phyloP scores from a whole-genome alignment of 2,888 invertebrate genomes.

The Tromatobia lineatoria region DNA sequence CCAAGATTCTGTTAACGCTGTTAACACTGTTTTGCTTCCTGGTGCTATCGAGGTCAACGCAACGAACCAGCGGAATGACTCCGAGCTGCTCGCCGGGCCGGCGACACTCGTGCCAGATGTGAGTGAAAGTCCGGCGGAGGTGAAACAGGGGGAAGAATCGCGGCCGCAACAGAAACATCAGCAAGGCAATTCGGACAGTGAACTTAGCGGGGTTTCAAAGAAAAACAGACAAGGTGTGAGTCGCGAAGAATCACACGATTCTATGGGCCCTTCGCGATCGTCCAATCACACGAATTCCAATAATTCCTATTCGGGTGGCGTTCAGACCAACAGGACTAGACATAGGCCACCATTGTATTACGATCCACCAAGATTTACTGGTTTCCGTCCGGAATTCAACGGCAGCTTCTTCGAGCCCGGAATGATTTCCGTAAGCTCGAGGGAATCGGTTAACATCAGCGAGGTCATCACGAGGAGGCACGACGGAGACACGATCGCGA shows the following conservation, averaged over 20 bases:
- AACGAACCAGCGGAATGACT: conserved; percentile 69
- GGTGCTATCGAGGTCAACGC: conserved; percentile 55
- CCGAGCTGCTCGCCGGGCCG: conserved; percentile 80
- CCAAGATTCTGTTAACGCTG: conserved; percentile 31
- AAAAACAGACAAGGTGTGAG: conserved; percentile 73
- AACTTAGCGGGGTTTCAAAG: conserved; percentile 39
- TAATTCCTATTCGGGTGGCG: conserved; percentile 19
- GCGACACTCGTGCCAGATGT: conserved; percentile 78
- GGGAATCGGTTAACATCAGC: conserved; percentile 81
- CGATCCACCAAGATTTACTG: conserved; percentile 77
- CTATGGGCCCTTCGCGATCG: conserved; percentile 56
- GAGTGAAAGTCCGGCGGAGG: conserved; percentile 39
- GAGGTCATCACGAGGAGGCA: conserved; percentile 83
- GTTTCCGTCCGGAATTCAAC: conserved; percentile 77
- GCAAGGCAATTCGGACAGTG: conserved; percentile 75
- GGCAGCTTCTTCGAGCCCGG: conserved; percentile 77
- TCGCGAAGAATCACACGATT: conserved; percentile 63
- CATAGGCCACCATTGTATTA: conserved; percentile 76
- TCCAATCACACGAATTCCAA: conserved; percentile 48
- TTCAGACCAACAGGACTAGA: conserved; percentile 72
- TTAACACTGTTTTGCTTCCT: conserved; percentile 55
- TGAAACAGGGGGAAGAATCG: conserved; percentile 71
- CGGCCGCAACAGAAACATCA: conserved; percentile 79
- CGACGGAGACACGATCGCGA: conserved; percentile 82
- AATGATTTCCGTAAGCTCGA: conserved; percentile 76